Conservation (phyloP, 2,888 invertebrate genomes). For the Drosophila picticornis region DNA sequence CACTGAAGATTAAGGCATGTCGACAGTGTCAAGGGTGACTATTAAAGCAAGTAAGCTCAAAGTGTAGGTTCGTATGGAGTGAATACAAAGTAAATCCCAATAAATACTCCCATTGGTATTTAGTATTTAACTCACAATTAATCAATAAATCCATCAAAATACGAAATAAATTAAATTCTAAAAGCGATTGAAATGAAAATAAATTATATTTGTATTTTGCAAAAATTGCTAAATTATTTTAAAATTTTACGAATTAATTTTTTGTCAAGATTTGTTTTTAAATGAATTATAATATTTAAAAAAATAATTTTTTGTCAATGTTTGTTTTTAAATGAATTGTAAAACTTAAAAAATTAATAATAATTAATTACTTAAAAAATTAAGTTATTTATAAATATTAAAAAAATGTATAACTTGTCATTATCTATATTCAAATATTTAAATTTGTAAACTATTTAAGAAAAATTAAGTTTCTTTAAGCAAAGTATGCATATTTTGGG, state of each 20-base stretch:
- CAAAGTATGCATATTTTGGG: not conserved
- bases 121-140: not conserved
- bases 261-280: not conserved
- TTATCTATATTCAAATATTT: accelerated
- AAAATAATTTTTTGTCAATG: accelerated
- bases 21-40: conserved; percentile 29
- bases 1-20: conserved; percentile 28
- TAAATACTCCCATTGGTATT: not conserved
- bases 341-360: not conserved
- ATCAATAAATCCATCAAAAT: not conserved
- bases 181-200: not conserved
- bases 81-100: conserved; percentile 16
- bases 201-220: not conserved
- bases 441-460: not conserved
- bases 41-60: conserved; percentile 28
- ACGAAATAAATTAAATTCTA: not conserved
- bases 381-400: not conserved
- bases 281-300: too few species aligned
- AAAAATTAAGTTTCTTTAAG: not conserved
- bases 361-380: too few species aligned
- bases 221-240: not conserved
- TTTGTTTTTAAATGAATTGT: not conserved
- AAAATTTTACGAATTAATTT: too few species aligned
- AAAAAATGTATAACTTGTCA: accelerated
- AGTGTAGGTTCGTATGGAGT: conserved; percentile 24